A percentile compares a stretch with the other conserved stretches of the same genome.
Conservation (phyloP, 2,797 vertebrate species). For the Sebastes baramenuke region DNA sequence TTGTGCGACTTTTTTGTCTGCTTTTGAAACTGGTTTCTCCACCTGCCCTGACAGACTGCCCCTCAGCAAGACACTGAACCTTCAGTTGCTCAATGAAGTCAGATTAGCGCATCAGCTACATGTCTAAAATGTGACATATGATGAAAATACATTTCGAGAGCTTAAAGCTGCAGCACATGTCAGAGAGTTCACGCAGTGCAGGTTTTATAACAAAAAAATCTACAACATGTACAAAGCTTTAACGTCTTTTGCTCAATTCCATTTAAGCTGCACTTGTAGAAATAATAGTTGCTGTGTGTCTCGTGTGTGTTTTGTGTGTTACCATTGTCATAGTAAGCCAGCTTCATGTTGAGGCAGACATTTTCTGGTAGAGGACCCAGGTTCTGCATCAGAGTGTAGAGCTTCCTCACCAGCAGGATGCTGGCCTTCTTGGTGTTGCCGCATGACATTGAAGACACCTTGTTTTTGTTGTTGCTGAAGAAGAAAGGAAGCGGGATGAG, state of each 20-base stretch:
- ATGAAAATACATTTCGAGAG: background rate
- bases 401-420: constrained; percentile 92
- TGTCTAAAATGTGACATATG: background rate
- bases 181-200: background rate
- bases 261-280: background rate
- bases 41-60: too few relatives aligned
- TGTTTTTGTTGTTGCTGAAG: constrained; percentile 51
- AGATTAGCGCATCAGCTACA: background rate
- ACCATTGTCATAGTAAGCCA: constrained; percentile 94
- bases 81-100: background rate
- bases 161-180: background rate
- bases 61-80: background rate
- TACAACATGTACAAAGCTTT: background rate
- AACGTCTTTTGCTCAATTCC: background rate
- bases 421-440: constrained; percentile 90
- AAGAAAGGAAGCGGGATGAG: background rate
- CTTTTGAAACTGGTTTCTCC: background rate
- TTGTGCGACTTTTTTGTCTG: background rate
- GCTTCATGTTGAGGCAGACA: constrained; percentile 93
- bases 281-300: background rate
- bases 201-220: background rate
- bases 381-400: constrained; percentile 94
- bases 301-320: constrained; percentile 6
- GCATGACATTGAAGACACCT: constrained; percentile 65
- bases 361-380: constrained; percentile 90